Conservation (phyloP, 2,113 vertebrate species). For the Sus scrofa region DNA sequence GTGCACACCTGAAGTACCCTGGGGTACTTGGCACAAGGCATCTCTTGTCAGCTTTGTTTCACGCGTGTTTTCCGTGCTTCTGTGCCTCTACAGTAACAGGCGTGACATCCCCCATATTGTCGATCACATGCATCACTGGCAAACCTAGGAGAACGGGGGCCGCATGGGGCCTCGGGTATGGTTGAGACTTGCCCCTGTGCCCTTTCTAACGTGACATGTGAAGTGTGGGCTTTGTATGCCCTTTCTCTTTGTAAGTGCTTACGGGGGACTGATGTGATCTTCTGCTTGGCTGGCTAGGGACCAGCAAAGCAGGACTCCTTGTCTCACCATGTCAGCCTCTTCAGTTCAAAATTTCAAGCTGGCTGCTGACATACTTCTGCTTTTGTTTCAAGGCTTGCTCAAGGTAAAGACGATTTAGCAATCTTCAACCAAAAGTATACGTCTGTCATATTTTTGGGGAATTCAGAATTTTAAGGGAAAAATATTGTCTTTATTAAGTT, state of each 20-base stretch:
- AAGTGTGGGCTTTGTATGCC: constrained; percentile 83
- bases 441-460: background rate
- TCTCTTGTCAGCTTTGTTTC: background rate
- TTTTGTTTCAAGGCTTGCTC: background rate
- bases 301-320: constrained; percentile 70
- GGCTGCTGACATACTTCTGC: background rate
- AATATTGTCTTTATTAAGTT: background rate
- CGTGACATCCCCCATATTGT: constrained; percentile 86
- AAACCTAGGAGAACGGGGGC: constrained; percentile 82
- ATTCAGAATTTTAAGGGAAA: background rate
- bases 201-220: constrained; percentile 85
- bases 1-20: fast-evolving
- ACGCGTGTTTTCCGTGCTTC: fast-evolving
- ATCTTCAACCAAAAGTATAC: background rate
- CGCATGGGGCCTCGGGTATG: constrained; percentile 82
- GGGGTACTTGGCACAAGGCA: fast-evolving
- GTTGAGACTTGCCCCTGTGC: constrained; percentile 83
- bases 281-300: constrained; percentile 86
- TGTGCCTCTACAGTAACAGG: constrained; percentile 86
- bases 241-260: constrained; percentile 87
- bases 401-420: background rate
- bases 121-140: constrained; percentile 81
- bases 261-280: constrained; percentile 86
- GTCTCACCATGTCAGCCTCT: constrained; percentile 66
- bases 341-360: background rate